Percentiles rank a stretch among this genome's conserved stretches.
phyloP scores from a whole-genome alignment of 2,797 vertebrate species.

The Melanotaenia trifasciata region DNA sequence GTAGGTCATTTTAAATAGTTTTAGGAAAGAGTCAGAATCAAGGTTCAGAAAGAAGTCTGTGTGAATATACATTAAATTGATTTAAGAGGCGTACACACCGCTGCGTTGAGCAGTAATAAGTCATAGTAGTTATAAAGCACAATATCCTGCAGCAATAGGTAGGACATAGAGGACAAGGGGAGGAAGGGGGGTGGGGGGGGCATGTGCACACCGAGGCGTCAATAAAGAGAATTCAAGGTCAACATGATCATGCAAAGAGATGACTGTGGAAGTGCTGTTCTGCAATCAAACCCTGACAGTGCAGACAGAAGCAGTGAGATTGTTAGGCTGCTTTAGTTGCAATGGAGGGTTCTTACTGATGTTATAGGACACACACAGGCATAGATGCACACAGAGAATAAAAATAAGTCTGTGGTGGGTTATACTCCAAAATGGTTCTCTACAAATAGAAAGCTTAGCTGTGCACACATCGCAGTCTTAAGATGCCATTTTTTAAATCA shows the following conservation, averaged over 20 bases:
- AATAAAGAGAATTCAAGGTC: constrained; percentile 67
- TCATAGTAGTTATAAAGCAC: constrained; percentile 59
- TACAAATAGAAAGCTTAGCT: not conserved
- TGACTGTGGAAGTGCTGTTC: constrained; percentile 24
- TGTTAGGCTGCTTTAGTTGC: constrained; percentile 31
- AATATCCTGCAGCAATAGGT: constrained; percentile 49
- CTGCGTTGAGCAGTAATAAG: constrained; percentile 58
- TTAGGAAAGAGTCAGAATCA: constrained; percentile 39
- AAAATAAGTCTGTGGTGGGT: not conserved
- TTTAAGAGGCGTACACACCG: constrained; percentile 26
- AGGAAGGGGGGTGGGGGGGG: constrained; percentile 8
- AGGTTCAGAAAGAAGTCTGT: constrained; percentile 19
- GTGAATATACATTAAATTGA: constrained; percentile 54
- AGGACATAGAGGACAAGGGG: constrained; percentile 58
- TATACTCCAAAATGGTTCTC: not conserved
- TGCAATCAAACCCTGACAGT: constrained; percentile 21
- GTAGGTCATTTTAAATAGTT: constrained; percentile 71
- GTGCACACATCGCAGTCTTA: not conserved
- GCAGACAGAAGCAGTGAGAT: constrained; percentile 22
- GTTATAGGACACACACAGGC: constrained; percentile 4
- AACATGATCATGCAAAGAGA: constrained; percentile 43
- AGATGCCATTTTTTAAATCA: not conserved
- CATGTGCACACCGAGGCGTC: constrained; percentile 41
- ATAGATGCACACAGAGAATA: not conserved
- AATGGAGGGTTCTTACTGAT: constrained; percentile 18